Evolutionary conservation across 1,140 invertebrate species (phyloP), one percentile per base, ranked within the genome.

Genomic region (Scaptodrosophila lebanonensis): DNA sequence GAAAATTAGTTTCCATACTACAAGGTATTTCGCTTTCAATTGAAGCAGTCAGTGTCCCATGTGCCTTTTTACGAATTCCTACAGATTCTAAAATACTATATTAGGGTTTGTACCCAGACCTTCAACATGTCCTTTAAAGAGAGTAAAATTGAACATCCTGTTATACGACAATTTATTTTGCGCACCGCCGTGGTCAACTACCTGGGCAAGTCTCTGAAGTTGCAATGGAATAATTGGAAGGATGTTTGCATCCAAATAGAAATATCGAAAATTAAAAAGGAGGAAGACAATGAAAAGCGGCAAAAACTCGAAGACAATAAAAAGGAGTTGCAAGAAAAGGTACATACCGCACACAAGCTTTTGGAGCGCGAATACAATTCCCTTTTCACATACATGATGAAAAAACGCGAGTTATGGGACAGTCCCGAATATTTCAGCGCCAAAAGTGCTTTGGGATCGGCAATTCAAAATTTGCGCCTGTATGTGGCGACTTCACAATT

Each of bases 341-440:
- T 64, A 1, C 11, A 16, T 1, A 22, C 30, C 1, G 43, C 64
- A 6, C 60, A 68, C 17, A 56, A 54, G 1, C 15, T 68, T 2
- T 18, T 77, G 11, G 45, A 66, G 38, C 68, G 73, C 0, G 73
- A 77, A 17, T 69, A 68, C 42, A 35, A 68, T 13, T 63, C 73
- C 12, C 44, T 77, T 3, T 49, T 54, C n/a, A 44, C 33, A 1
- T 77, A 77, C 35, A 61, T 77, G 51, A 47, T 68, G 59, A 52
- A 72, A 15, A 77, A 77, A 15, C 51, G 48, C 0, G 64, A 72
- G 6, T 12, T 79, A 9, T 77, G 72, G 73, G 75, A 77, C 36
- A 65, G 72, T 39, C 54, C 59, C 3, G 72, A 77, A 39, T 77
- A 79, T 22, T 79, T 77, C 13, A 79, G 58, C 33, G 72, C 75